Base-by-base conservation (phyloP, 2,113 vertebrate genomes). In the Alethe castanea region DNA sequence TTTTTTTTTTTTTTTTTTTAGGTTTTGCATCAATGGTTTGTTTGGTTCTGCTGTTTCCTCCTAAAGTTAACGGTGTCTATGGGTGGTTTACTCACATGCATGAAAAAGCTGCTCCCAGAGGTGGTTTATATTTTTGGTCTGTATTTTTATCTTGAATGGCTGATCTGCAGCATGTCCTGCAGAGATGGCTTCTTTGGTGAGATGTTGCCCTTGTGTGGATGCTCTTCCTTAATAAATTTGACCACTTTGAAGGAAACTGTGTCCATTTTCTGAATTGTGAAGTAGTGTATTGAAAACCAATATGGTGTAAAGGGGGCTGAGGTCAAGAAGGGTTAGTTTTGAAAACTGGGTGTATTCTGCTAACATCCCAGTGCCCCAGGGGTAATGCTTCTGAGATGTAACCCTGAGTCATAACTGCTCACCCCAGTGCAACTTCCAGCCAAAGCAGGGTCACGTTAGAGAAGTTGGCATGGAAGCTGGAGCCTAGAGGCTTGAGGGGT, bases 1-100 rank as follows among this genome's bases (percentile, higher is more conserved):
- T 70, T 62, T 35, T 38, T 11, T 25, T 45, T 65, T 70, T 62
- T 35, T 26, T 45, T 66, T 71, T 62, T 73, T 57, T 76, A 81
- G 8, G 57, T 85, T 90, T 95, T 95, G 66, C 78, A 84, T 82
- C 61, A 69, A 2, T 76, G 57, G 4, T 47, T 84, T 84, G 19
- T 64, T 89, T 69, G 38, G 61, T 87, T 88, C 36, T 85, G 19
- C 36, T 81, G 45, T n/a, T 91, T 90, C 71, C 90, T 76, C 26
- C 69, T 70, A 19, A 84, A 92, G 35, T 86, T 92, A 90, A 72
- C 2, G 1, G 38, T 93, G 57, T 79, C 65, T 91, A 1, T 74
- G 65, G 84, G 33, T 90, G 52, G 22, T 86, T 94, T 77, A 52
- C 38, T 91, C 35, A 31, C 22, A 67, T 0, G 1, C 53, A 36